Evolutionary conservation across 2,797 vertebrate genomes (phyloP).

Genomic region (Xiphophorus birchmanni): DNA sequence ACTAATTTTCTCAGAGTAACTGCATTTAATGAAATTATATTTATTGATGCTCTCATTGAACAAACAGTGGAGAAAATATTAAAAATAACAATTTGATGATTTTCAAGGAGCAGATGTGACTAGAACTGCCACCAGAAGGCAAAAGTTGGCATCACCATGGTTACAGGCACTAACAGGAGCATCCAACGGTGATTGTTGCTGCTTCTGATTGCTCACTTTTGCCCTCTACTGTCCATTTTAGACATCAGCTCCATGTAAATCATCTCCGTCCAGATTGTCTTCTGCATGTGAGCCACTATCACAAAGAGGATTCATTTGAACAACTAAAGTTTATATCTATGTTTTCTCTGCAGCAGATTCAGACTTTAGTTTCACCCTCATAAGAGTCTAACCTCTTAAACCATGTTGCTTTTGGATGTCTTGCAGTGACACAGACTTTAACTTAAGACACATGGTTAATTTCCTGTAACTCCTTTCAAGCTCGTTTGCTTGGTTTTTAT

Average conservation of each 20-base stretch:
- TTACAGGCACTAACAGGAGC: neutral
- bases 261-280: neutral
- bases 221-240: neutral
- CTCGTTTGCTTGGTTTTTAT: conserved; percentile 63
- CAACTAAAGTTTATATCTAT: neutral
- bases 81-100: neutral
- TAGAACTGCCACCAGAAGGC: neutral
- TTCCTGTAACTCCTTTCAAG: conserved; percentile 63
- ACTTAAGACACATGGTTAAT: conserved; percentile 24
- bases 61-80: no score
- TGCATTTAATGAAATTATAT: no score
- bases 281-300: neutral
- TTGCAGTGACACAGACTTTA: neutral
- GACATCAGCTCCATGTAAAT: neutral
- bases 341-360: neutral
- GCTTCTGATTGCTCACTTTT: neutral
- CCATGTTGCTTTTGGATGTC: conserved; percentile 8
- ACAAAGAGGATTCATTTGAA: neutral
- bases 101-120: neutral
- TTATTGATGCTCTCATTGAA: no score
- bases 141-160: neutral
- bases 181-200: neutral
- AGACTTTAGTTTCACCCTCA: neutral
- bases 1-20: no score
- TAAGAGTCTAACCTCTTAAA: neutral